These are phyloP conservation scores for Xylophagus ater DNA, from an alignment of 2,888 invertebrate genomes.

Conservation along the genomic window DNA sequence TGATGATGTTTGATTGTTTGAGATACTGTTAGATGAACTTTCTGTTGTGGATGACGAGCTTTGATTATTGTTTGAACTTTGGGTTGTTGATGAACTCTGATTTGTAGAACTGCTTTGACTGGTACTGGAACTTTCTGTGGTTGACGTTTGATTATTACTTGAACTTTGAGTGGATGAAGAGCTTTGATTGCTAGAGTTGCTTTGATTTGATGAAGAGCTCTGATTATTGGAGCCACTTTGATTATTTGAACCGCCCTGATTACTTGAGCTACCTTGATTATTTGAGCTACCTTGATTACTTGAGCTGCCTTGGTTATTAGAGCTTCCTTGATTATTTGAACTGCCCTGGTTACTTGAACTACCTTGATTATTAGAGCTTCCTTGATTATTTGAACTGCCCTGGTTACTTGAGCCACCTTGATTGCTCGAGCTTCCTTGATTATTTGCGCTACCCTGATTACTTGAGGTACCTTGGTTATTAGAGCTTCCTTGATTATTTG, in stretches of 20 bases:
- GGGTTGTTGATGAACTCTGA: conserved; percentile 16
- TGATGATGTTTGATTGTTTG: conserved; percentile 5
- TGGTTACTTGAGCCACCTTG: conserved; percentile 27
- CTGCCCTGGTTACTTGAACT: conserved; percentile 3
- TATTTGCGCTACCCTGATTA: neutral
- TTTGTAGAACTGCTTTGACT: conserved; percentile 16
- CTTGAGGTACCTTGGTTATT: conserved; percentile 1
- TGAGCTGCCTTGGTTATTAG: conserved; percentile 26
- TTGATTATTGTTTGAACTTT: conserved; percentile 16
- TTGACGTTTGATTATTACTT: neutral
- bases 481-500: conserved; percentile 26
- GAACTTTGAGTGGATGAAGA: conserved; percentile 6
- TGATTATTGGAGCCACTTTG: conserved; percentile 25
- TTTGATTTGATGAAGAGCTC: conserved; percentile 24
- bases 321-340: conserved; percentile 24
- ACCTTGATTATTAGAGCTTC: conserved; percentile 17
- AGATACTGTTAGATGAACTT: conserved; percentile 19
- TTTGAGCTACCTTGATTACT: conserved; percentile 1
- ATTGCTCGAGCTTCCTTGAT: too few relatives aligned
- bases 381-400: conserved; percentile 24
- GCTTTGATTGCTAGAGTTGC: conserved; percentile 18
- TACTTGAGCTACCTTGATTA: neutral
- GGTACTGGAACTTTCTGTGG: conserved; percentile 18
- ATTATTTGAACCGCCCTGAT: neutral
- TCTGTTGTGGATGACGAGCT: conserved; percentile 16